A percentile compares a stretch with the other conserved stretches of the same genome.
phyloP scores from a whole-genome alignment of 2,797 vertebrate genomes.

The Crenichthys baileyi region DNA sequence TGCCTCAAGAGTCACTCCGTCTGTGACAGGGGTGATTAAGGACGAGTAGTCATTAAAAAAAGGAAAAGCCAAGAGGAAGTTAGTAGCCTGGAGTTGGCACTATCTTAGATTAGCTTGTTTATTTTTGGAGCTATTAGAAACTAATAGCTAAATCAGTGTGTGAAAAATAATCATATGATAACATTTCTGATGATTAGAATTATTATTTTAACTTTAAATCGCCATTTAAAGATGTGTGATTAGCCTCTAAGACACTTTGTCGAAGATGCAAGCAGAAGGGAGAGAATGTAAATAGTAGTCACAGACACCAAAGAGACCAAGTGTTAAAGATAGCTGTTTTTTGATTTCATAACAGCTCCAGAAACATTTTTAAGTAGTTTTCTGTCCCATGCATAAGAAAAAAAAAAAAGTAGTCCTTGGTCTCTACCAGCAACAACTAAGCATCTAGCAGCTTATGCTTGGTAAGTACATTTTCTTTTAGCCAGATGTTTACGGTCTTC shows the following conservation, averaged over 20 bases:
- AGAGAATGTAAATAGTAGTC: not conserved
- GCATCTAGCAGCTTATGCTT: no score
- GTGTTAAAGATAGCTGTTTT: not conserved
- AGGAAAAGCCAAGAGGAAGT: constrained; percentile 45
- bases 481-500: no score
- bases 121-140: constrained; percentile 51
- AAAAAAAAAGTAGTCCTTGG: no score
- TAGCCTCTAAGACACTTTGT: not conserved
- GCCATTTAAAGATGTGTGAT: not conserved
- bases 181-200: not conserved
- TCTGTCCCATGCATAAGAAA: no score
- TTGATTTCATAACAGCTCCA: not conserved
- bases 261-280: not conserved
- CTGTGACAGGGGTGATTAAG: constrained; percentile 62
- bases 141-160: constrained; percentile 21
- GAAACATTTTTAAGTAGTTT: not conserved
- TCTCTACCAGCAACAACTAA: no score
- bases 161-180: not conserved
- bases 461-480: no score
- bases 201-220: not conserved
- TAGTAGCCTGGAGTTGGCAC: constrained; percentile 39
- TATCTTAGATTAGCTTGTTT: constrained; percentile 43
- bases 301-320: not conserved
- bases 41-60: constrained; percentile 59
- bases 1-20: constrained; percentile 38